These are phyloP conservation scores for Sepiola atlantica DNA, from an alignment of 2,888 invertebrate genomes.

Conservation along the genomic window DNA sequence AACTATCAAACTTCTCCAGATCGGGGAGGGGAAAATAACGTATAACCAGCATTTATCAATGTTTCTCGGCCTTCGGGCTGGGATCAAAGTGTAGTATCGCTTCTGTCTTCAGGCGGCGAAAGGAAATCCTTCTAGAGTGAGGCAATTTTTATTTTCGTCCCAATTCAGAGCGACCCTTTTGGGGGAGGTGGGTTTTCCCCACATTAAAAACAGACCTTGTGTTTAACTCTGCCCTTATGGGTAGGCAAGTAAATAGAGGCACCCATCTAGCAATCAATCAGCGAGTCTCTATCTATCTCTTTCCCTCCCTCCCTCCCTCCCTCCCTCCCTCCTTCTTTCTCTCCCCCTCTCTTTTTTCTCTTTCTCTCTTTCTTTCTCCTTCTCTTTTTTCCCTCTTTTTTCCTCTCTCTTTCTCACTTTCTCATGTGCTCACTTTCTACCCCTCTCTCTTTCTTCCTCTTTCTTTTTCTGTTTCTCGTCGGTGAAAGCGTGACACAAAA, in stretches of 20 bases:
- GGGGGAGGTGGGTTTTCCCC: neutral
- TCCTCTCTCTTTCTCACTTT: too few species aligned
- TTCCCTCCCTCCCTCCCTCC: neutral
- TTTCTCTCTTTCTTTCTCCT: neutral
- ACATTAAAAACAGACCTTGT: accelerated
- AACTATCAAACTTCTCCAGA: too few species aligned
- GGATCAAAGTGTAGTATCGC: too few species aligned
- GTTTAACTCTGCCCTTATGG: neutral
- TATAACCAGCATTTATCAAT: too few species aligned
- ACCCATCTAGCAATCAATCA: too few species aligned
- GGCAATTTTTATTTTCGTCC: neutral
- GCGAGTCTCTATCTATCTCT: neutral
- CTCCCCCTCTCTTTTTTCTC: neutral
- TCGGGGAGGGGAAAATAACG: too few species aligned
- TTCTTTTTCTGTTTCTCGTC: neutral
- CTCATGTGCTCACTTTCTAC: neutral
- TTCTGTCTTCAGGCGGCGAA: neutral
- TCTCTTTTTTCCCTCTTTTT: too few species aligned
- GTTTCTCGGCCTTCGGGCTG: too few species aligned
- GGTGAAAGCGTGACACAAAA: too few species aligned
- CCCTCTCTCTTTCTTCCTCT: neutral
- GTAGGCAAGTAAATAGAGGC: too few species aligned
- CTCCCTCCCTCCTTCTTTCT: neutral
- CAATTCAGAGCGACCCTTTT: neutral
- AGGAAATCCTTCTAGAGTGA: neutral